Conservation (phyloP, 30 jellyfish, hydroid and myxozoan genomes). For the Mastigias papua region DNA sequence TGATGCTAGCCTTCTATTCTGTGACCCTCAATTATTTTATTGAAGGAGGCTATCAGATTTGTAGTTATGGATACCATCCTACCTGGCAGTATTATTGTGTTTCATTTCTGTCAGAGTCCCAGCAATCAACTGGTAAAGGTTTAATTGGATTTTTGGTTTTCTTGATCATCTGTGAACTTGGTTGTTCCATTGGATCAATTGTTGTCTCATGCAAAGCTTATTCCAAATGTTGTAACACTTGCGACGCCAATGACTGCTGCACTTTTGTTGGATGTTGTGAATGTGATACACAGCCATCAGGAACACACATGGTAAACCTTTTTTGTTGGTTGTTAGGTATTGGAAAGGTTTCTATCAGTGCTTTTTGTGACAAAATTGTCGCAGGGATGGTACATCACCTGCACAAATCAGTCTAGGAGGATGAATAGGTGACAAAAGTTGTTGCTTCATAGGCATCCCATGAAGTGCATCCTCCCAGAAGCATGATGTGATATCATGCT, state of each 20-base stretch:
- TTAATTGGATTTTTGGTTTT: neutral
- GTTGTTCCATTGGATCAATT: constrained; percentile 18
- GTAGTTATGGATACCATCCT: neutral
- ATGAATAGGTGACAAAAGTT: too few relatives aligned
- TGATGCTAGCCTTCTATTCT: neutral
- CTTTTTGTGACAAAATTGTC: too few relatives aligned
- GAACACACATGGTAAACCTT: neutral
- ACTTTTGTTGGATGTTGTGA: constrained; percentile 53
- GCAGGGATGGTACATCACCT: too few relatives aligned
- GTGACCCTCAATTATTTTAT: neutral
- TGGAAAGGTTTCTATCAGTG: too few relatives aligned
- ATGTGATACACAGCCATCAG: constrained; percentile 12
- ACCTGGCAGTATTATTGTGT: neutral
- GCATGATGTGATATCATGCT: too few relatives aligned
- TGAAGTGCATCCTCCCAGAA: too few relatives aligned
- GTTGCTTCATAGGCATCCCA: too few relatives aligned
- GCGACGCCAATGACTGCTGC: constrained; percentile 28
- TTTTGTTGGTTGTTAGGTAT: too few relatives aligned
- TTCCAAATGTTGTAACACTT: constrained; percentile 39
- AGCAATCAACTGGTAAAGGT: neutral
- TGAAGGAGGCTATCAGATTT: neutral
- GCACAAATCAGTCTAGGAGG: too few relatives aligned
- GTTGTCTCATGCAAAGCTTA: constrained; percentile 40
- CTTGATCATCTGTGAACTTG: constrained; percentile 20
- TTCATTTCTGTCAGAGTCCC: neutral